A percentile compares a stretch with the other conserved stretches of the same genome.
phyloP scores from a whole-genome alignment of 2,888 invertebrate species.

The Thecocarcelia acutangulata region DNA sequence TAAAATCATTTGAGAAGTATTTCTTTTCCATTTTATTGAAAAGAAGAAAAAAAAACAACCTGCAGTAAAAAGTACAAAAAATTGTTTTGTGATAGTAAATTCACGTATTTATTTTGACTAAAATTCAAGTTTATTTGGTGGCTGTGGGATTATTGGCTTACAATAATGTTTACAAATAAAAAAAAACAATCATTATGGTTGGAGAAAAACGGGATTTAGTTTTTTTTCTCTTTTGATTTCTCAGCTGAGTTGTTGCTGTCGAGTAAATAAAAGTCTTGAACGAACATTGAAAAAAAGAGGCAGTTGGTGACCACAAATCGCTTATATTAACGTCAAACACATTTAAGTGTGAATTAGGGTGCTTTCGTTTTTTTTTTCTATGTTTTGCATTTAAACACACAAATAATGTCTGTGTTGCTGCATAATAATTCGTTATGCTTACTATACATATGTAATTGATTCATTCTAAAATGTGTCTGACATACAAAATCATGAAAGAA shows the following conservation, averaged over 20 bases:
- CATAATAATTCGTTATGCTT: too few species aligned
- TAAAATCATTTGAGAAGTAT: neutral
- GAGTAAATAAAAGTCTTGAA: neutral
- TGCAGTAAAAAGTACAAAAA: constrained; percentile 6
- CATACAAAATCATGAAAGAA: too few species aligned
- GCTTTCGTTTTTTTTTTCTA: too few species aligned
- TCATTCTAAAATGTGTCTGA: too few species aligned
- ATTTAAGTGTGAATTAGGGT: too few species aligned
- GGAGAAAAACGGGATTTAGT: constrained; percentile 39
- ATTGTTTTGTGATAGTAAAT: constrained; percentile 38
- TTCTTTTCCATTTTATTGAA: neutral
- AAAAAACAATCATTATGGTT: constrained; percentile 5
- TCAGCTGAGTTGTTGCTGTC: constrained; percentile 5
- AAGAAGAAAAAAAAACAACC: neutral
- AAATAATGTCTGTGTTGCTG: too few species aligned
- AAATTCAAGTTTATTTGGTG: constrained; percentile 63
- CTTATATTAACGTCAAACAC: neutral
- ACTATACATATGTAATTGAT: too few species aligned
- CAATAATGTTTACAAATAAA: constrained; percentile 8
- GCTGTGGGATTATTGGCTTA: constrained; percentile 15
- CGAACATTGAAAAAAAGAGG: neutral
- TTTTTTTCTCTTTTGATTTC: constrained; percentile 7
- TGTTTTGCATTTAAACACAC: too few species aligned
- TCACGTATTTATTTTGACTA: constrained; percentile 28
- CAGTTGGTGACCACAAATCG: neutral